These are phyloP conservation scores for Apamea sordens DNA, from an alignment of 2,888 invertebrate genomes.

Conservation along the genomic window DNA sequence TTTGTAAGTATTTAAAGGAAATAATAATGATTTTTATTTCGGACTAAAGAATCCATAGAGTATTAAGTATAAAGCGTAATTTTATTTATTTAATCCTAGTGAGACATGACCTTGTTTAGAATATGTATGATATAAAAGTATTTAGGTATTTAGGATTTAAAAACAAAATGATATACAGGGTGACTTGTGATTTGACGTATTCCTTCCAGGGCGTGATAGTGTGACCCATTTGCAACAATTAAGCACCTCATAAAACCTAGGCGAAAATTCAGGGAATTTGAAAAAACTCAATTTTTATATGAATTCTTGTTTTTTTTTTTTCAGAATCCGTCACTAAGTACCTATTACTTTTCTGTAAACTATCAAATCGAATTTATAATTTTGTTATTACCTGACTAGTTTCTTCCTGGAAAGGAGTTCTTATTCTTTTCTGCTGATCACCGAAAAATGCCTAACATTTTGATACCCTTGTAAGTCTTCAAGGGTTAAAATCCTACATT, in stretches of 20 bases:
- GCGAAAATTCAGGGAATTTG: neutral
- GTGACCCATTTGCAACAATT: neutral
- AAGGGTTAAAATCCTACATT: neutral
- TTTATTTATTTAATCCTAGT: neutral
- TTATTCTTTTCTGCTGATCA: neutral
- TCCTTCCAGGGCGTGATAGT: neutral
- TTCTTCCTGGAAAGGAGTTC: neutral
- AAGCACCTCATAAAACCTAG: neutral
- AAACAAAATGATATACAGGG: neutral
- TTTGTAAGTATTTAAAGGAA: no score
- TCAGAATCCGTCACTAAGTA: neutral
- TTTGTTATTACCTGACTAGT: neutral
- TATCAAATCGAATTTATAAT: neutral
- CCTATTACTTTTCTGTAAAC: neutral
- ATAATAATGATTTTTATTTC: no score
- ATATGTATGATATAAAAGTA: neutral
- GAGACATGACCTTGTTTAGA: neutral
- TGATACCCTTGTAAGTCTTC: neutral
- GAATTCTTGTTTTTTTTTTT: no score
- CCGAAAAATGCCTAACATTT: neutral
- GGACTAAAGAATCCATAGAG: no score
- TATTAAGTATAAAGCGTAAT: no score
- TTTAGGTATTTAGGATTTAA: neutral
- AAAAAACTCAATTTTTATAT: neutral
- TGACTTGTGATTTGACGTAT: neutral